Evolutionary conservation across 2,888 invertebrate genomes (phyloP), one percentile per base, ranked within the genome.

Genomic region (Orthosia incerta): DNA sequence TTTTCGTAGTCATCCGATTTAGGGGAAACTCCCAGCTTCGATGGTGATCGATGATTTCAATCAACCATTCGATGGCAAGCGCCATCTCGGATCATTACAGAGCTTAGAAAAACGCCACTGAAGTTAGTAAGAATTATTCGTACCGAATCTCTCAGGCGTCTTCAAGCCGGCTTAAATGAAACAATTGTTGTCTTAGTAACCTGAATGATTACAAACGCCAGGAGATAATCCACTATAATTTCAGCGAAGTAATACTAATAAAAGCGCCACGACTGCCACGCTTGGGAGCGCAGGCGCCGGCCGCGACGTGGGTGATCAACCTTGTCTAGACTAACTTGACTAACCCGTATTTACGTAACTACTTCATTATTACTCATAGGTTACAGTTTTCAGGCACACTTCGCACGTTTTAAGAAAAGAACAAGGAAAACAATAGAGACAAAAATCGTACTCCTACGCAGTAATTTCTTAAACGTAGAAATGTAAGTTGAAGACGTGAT

Each of bases 271-370:
- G 48, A 60, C 46, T 65, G 59, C 56, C 18, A 57, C 70, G 48
- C 69, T 71, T 51, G 56, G 63, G 51, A 65, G 88, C 87, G 88
- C 89, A 66, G 85, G 86, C 87, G 88, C 75, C 73, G 74, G 70
- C 39, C 74, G 72, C 82, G 80, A 76, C 82, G 86, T 85, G 83
- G 85, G 89, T 87, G 90, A 89, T 85, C 89, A 88, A 89, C 86
- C 86, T 86, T 80, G 90, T 90, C 90, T 90, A 90, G 90, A 90
- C 90, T 76, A 72, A 82, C 83, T 89, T 88, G 89, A 89, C 85
- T 89, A 89, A 88, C 79, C 73, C 57, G 83, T 88, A 83, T 84
- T 85, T 86, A 84, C 74, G 82, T 86, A 76, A 83, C 85, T 69
- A 55, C 70, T 65, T 69, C 76, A 79, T 71, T 79, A 79, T 86